Evolutionary conservation across 2,888 invertebrate species (phyloP).

Genomic region (Sesamia inferens): DNA sequence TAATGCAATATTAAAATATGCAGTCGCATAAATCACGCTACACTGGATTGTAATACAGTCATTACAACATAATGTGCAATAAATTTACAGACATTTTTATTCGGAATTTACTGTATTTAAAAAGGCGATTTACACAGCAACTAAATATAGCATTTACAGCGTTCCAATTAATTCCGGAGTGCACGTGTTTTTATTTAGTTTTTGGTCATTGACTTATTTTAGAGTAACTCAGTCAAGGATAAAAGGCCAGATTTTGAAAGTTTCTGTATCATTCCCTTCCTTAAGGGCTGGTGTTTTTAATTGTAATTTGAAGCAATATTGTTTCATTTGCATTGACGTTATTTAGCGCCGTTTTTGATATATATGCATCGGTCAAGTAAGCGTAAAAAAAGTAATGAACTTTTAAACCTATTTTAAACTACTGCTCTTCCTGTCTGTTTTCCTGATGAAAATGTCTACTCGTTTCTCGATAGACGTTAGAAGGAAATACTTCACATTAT

Average conservation of each 20-base stretch:
- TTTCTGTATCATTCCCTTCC: no score
- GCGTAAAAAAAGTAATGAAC: no score
- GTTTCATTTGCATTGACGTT: no score
- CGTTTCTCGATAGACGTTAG: neutral
- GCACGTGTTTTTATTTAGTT: constrained; percentile 8
- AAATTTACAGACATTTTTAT: constrained; percentile 49
- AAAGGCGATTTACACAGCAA: neutral
- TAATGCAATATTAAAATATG: constrained; percentile 47
- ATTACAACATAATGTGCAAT: constrained; percentile 48
- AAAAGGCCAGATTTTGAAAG: no score
- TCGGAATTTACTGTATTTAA: constrained; percentile 31
- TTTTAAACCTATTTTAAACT: neutral
- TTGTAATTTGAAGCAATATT: no score
- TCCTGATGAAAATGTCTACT: neutral
- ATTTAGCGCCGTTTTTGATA: no score
- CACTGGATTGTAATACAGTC: constrained; percentile 47
- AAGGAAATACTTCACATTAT: constrained; percentile 8
- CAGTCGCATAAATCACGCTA: constrained; percentile 46
- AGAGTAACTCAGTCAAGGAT: no score
- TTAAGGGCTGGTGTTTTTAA: no score
- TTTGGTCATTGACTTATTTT: neutral
- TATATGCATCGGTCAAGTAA: no score
- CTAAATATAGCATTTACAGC: no score
- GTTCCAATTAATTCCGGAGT: constrained; percentile 6
- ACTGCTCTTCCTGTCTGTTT: neutral